A percentile compares a stretch with the other conserved stretches of the same genome.
These are phyloP conservation scores for Barbus barbus DNA, from an alignment of 2,113 vertebrate species.

Conservation along the genomic window DNA sequence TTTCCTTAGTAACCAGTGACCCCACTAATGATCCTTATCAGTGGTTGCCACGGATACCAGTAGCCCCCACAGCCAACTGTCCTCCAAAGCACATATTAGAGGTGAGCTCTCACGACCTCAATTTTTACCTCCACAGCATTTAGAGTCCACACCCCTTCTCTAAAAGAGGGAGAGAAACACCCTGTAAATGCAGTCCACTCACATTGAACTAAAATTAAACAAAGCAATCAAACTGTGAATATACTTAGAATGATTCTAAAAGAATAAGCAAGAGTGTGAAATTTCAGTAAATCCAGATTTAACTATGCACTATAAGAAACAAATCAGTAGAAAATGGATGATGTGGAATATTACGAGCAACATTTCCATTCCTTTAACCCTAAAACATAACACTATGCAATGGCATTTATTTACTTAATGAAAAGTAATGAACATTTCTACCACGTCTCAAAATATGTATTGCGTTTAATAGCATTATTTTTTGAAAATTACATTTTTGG, in stretches of 20 bases:
- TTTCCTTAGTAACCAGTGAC: slow-evolving; percentile 53
- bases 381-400: too few species aligned
- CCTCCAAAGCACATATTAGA: slow-evolving; percentile 50
- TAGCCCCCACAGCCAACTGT: slow-evolving; percentile 51
- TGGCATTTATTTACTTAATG: too few species aligned
- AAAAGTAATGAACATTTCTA: neutral
- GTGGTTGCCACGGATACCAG: slow-evolving; percentile 55
- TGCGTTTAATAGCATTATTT: neutral
- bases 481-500: neutral
- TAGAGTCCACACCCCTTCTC: slow-evolving; percentile 6
- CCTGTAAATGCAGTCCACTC: neutral
- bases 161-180: neutral
- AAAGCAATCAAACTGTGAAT: neutral
- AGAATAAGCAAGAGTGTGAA: neutral
- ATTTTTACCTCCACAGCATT: slow-evolving; percentile 35
- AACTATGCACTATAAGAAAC: too few species aligned
- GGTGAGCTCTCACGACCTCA: slow-evolving; percentile 52
- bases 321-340: too few species aligned
- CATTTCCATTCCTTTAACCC: too few species aligned
- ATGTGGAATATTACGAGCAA: too few species aligned
- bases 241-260: neutral
- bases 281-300: neutral
- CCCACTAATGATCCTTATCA: slow-evolving; percentile 59
- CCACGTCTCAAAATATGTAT: neutral
- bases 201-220: neutral